A percentile compares a stretch with the other conserved stretches of the same genome.
Evolutionary conservation across 2,113 vertebrate genomes (phyloP).

Genomic region (Callipepla californica): DNA sequence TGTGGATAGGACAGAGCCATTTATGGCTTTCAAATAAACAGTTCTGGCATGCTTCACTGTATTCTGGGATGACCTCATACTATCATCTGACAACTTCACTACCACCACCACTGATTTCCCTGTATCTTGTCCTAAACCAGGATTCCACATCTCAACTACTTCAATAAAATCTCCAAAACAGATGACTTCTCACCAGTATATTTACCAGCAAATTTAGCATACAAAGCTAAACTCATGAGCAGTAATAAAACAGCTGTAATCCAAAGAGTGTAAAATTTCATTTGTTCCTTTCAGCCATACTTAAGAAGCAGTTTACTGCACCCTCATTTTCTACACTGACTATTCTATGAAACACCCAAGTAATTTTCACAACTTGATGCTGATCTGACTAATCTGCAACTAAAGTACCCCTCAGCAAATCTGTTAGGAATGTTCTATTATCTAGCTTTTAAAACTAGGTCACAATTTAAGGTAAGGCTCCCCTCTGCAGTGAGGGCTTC

Average conservation of each 20-base stretch:
- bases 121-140: neutral
- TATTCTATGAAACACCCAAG: neutral
- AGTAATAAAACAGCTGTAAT: neutral
- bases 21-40: neutral
- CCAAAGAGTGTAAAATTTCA: neutral
- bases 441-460: neutral
- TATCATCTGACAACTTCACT: neutral
- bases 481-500: neutral
- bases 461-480: neutral
- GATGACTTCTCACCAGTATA: neutral
- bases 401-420: neutral
- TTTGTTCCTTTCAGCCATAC: neutral
- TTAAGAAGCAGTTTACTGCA: neutral
- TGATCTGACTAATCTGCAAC: neutral
- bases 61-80: neutral
- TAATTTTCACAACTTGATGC: neutral
- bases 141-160: neutral
- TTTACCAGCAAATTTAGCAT: neutral
- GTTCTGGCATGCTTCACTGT: neutral
- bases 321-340: neutral
- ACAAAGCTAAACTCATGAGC: neutral
- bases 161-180: neutral
- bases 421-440: neutral
- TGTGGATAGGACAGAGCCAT: neutral
- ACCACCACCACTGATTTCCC: neutral